phyloP scores from a whole-genome alignment of 92 coral and sea anemone species.

The Palythoa heliodiscus region DNA sequence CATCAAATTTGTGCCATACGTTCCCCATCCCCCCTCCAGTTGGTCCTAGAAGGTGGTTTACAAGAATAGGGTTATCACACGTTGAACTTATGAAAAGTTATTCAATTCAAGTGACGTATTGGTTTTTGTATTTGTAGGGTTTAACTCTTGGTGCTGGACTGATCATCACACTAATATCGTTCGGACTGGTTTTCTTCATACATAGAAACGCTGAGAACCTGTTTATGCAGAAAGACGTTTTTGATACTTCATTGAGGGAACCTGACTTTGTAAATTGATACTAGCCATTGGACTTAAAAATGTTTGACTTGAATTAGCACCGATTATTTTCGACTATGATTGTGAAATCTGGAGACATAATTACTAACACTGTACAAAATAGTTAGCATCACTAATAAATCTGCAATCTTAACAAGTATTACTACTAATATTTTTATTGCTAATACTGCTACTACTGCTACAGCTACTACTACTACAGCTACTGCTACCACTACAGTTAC shows the following conservation, averaged over 20 bases:
- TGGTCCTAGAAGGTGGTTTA: too few relatives aligned
- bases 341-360: neutral
- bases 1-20: too few relatives aligned
- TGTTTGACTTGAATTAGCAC: neutral
- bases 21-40: too few relatives aligned
- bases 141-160: conserved; percentile 82
- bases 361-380: neutral
- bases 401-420: neutral
- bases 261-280: conserved; percentile 24
- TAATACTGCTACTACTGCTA: neutral
- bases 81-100: neutral
- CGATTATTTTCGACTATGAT: neutral
- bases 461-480: neutral
- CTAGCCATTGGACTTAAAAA: neutral
- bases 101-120: neutral
- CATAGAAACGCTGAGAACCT: conserved; percentile 81
- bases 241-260: conserved; percentile 1
- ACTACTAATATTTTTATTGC: neutral
- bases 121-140: conserved; percentile 54
- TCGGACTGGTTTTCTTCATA: conserved; percentile 74
- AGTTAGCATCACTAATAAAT: neutral
- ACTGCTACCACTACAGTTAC: neutral
- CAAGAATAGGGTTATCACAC: neutral
- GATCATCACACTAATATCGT: conserved; percentile 73
- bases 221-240: conserved; percentile 65